Evolutionary conservation across 2,888 invertebrate genomes (phyloP).

Genomic region (Drosophila setosimentum): DNA sequence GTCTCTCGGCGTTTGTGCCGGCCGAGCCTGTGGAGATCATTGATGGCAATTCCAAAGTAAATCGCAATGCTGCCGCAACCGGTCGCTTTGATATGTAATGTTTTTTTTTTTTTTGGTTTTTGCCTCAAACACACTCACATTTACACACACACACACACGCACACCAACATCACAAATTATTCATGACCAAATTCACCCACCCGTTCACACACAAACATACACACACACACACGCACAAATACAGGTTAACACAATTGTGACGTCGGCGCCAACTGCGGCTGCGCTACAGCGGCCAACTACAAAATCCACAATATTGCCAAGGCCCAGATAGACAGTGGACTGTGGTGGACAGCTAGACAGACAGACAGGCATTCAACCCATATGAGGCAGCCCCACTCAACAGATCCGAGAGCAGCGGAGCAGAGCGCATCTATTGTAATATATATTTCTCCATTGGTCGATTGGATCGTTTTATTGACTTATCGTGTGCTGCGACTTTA

Average conservation of each 20-base stretch:
- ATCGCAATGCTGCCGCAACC: conserved; percentile 62
- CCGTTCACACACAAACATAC: conserved; percentile 24
- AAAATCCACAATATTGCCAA: conserved; percentile 78
- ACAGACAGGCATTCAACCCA: conserved; percentile 52
- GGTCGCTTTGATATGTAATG: conserved; percentile 55
- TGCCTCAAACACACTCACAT: conserved; percentile 34
- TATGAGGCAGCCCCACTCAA: conserved; percentile 9
- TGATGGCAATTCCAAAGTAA: conserved; percentile 89
- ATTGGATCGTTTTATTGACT: conserved; percentile 23
- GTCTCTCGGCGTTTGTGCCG: conserved; percentile 86
- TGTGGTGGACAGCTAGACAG: conserved; percentile 37
- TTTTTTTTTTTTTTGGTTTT: conserved; percentile 48
- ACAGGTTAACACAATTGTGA: conserved; percentile 82
- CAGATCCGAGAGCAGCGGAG: conserved; percentile 11
- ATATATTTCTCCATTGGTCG: conserved; percentile 56
- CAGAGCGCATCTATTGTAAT: conserved; percentile 64
- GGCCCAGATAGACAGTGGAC: conserved; percentile 75
- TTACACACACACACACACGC: conserved; percentile 22
- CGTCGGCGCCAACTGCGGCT: conserved; percentile 69
- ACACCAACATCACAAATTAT: conserved; percentile 1
- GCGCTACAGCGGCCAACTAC: conserved; percentile 56
- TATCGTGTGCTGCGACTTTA: conserved; percentile 35
- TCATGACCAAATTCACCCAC: conserved; percentile 13
- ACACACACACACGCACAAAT: conserved; percentile 27
- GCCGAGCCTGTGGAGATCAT: conserved; percentile 87